A percentile compares a stretch with the other conserved stretches of the same genome.
These are phyloP conservation scores for Hirundo rustica DNA, from an alignment of 2,797 vertebrate genomes.

Conservation along the genomic window DNA sequence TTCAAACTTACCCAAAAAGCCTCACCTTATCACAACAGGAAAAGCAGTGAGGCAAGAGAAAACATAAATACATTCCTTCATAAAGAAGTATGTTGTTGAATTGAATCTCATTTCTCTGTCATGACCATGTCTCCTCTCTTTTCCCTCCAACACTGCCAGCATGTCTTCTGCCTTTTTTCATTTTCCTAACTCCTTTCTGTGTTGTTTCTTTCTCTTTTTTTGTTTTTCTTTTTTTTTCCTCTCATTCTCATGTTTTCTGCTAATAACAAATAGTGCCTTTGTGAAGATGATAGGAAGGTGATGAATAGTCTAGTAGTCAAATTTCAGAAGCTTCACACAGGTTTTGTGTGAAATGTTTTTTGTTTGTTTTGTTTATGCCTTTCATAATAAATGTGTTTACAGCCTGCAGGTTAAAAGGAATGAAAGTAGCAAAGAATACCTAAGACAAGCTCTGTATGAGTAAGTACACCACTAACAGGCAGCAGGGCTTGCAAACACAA, in stretches of 20 bases:
- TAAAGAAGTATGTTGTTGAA: not conserved
- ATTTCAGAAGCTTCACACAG: conserved; percentile 20
- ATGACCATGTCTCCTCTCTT: not conserved
- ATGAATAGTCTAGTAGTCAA: conserved; percentile 1
- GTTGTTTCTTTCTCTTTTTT: not conserved
- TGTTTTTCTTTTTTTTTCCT: not conserved
- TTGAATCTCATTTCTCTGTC: not conserved
- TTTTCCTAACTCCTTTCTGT: not conserved
- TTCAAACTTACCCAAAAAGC: conserved; percentile 5
- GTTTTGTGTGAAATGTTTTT: not conserved
- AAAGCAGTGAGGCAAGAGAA: conserved; percentile 6
- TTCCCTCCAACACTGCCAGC: not conserved
- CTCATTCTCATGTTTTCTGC: not conserved
- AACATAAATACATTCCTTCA: not conserved
- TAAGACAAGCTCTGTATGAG: conserved; percentile 7
- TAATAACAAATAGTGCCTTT: not conserved
- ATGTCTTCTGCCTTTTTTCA: not conserved
- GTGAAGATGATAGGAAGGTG: not conserved
- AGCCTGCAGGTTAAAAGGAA: conserved; percentile 36
- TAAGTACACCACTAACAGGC: not conserved
- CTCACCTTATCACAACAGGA: not conserved
- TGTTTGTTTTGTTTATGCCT: not conserved
- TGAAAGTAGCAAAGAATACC: conserved; percentile 1
- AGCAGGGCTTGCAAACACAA: not conserved
- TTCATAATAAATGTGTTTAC: conserved; percentile 52